Base-by-base conservation (phyloP, 23 tunicate genomes). In the Halocynthia aurantium region DNA sequence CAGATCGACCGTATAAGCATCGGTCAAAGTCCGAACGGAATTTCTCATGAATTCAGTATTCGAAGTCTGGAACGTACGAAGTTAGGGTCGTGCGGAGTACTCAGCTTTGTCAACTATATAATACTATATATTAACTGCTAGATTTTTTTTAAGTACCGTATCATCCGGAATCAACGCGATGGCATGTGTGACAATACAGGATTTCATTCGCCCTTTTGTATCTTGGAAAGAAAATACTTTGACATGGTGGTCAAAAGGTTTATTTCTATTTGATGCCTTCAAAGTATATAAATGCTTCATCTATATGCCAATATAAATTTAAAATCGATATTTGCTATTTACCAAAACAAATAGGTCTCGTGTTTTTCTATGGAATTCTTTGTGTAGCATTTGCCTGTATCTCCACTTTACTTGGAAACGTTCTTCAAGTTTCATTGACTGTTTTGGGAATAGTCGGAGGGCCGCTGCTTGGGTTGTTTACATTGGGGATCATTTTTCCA, bases 351-450 rank as follows among this genome's bases (percentile, higher is more conserved):
- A 58, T 17, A 74, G 78, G 62, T 19, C 54, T 74, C 64, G 78
- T 74, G 0, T 74, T 74, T 31, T 52, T 74, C 21, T 74, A 53
- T 74, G 78, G 78, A 53, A 64, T 50, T 20, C 78, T 74, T 8
- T 74, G 78, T 64, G 56, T 74, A 62, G 78, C 64, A 54, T 74
- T 74, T 74, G 78, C 78, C 31, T 54, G 55, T 54, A 66, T 74
- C 13, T 52, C 78, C 8, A 54, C 78, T 10, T 22, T 53, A 53
- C 78, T 52, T 8, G 78, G 78, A 8, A 49, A 49, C 10, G 78
- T 74, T 55, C 5, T 74, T 19, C 78, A 74, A 74, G 78, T 63
- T 12, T 74, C 78, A 13, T 63, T 74, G 22, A 74, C 60, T 5
- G 78, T 53, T 13, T 63, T 74, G 18, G 78, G 63, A 54, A 62